Evolutionary conservation across 1,140 invertebrate genomes (phyloP), one percentile per base, ranked within the genome.

Genomic region (Diorhabda carinulata): DNA sequence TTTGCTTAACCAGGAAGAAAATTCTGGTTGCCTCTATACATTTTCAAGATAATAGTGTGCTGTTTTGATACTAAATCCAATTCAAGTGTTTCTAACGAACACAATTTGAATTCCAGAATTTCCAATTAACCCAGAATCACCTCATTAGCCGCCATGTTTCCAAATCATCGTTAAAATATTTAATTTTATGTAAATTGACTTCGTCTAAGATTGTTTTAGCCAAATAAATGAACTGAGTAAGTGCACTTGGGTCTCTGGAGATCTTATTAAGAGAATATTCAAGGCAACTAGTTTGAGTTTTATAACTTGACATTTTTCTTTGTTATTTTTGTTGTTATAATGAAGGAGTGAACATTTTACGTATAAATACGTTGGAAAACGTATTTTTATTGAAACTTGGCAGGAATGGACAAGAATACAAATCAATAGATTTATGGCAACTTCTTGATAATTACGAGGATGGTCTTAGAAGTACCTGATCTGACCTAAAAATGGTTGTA

Each of bases 51-150:
- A 25, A 25, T 25, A 25, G 25, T 25, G 25, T 25, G 25, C 25
- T 25, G 25, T 25, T 8, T 52, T n/a, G 47, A 52, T 52, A 52
- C 3, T 8, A 52, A 52, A 52, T 52, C 47, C 47, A 52, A 52
- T 52, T 52, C n/a, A n/a, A n/a, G n/a, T 8, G 47, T n/a, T 52
- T 8, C 47, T 52, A 52, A 2, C 47, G n/a, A n/a, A 52, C 47
- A 52, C 47, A 52, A 52, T 52, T 52, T 52, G 47, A 6, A 52
- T 6, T 6, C 47, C n/a, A n/a, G 47, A n/a, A 52, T 2, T 52
- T 52, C 47, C 47, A 52, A 52, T 52, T 52, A 52, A 52, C 47
- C 47, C n/a, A 52, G 47, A 52, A n/a, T 52, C n/a, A 52, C 47
- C n/a, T 52, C 47, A n/a, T 52, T 52, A 52, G 6, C 47, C 47